A percentile compares a stretch with the other conserved stretches of the same genome.
These are phyloP conservation scores for Metallyticus violacea DNA, from an alignment of 2,888 invertebrate species.

Conservation along the genomic window DNA sequence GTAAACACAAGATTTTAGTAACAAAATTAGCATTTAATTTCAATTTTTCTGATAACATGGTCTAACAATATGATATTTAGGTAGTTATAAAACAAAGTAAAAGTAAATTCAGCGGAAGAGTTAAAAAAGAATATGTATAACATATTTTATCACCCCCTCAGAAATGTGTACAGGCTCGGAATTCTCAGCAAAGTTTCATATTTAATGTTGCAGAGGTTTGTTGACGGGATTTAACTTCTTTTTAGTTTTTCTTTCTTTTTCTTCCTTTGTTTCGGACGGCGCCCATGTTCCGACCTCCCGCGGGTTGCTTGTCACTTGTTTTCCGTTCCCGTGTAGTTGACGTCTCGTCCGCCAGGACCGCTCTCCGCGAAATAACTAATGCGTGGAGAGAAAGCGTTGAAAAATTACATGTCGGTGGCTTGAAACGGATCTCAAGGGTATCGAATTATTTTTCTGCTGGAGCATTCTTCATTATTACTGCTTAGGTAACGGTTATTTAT, in stretches of 20 bases:
- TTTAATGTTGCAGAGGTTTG: neutral
- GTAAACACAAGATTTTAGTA: no score
- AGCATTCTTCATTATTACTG: neutral
- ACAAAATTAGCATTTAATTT: no score
- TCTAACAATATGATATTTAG: no score
- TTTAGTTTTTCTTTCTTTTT: neutral
- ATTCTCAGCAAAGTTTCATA: neutral
- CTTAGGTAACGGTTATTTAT: neutral
- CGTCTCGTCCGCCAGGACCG: neutral
- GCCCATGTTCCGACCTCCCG: slow-evolving; percentile 12
- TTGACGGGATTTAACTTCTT: neutral
- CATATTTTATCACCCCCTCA: no score
- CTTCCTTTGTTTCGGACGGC: slow-evolving; percentile 6
- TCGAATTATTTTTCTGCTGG: neutral
- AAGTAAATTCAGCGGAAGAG: no score
- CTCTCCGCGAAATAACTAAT: slow-evolving; percentile 6
- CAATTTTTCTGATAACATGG: no score
- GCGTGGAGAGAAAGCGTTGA: neutral
- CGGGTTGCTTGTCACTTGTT: slow-evolving; percentile 23
- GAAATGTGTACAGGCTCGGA: neutral
- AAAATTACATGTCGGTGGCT: slow-evolving; percentile 12
- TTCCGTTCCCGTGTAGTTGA: slow-evolving; percentile 12
- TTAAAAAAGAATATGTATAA: no score
- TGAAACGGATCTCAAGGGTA: neutral
- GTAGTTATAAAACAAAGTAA: no score